These are phyloP conservation scores for Auanema sp. DNA, from an alignment of 2,888 invertebrate species.

Conservation along the genomic window DNA sequence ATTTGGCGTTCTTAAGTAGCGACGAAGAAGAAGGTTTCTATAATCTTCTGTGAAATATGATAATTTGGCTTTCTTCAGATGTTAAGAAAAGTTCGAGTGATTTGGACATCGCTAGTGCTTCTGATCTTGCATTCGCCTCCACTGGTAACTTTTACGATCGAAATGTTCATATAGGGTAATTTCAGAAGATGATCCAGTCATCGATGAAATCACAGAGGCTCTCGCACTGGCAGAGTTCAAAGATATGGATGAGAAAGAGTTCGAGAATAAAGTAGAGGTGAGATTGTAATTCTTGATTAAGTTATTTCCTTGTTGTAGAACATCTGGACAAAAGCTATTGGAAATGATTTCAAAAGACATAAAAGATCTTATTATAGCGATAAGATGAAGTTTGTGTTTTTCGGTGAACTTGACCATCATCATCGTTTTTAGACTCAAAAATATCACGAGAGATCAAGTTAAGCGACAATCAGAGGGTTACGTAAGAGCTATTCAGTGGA, in stretches of 20 bases:
- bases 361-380: conserved; percentile 84
- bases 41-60: neutral
- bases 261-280: conserved; percentile 43
- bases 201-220: conserved; percentile 37
- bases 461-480: conserved; percentile 83
- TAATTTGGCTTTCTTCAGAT: neutral
- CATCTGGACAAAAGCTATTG: conserved; percentile 63
- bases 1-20: too few relatives aligned
- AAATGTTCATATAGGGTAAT: too few relatives aligned
- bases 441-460: conserved; percentile 80
- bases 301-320: conserved; percentile 12
- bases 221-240: conserved; percentile 32
- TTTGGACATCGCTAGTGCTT: too few relatives aligned
- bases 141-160: too few relatives aligned
- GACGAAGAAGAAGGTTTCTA: too few relatives aligned
- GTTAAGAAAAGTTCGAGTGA: neutral
- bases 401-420: conserved; percentile 73
- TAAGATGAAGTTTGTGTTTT: conserved; percentile 39
- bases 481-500: conserved; percentile 92
- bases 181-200: conserved; percentile 16
- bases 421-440: conserved; percentile 82
- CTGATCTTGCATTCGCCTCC: too few relatives aligned
- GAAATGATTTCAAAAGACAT: conserved; percentile 78
- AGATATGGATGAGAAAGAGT: conserved; percentile 43
- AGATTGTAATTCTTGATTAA: neutral